phyloP scores from a whole-genome alignment of 2,888 invertebrate species.

The Polydrusus pterygomalis region DNA sequence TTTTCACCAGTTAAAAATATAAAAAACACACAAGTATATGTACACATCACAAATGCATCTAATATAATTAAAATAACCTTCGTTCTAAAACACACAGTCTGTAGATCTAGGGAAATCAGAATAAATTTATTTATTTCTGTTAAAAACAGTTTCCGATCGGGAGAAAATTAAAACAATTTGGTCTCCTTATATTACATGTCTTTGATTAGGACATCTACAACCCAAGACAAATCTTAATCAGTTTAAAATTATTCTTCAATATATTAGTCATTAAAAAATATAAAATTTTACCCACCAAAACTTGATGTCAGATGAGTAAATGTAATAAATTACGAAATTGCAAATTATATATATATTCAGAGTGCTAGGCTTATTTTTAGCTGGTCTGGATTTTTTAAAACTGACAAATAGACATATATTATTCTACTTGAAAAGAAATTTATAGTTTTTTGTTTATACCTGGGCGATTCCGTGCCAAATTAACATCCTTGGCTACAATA shows the following conservation, averaged over 20 bases:
- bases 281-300: constrained; percentile 11
- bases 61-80: no score
- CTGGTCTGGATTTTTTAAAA: constrained; percentile 1
- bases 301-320: background rate
- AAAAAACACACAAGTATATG: no score
- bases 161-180: no score
- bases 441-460: constrained; percentile 14
- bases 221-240: no score
- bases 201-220: no score
- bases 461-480: background rate
- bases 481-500: background rate
- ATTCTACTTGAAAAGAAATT: constrained; percentile 5
- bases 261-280: background rate
- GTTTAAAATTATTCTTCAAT: background rate
- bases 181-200: no score
- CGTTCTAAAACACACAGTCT: no score
- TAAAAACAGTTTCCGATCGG: no score
- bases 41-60: no score
- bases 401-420: constrained; percentile 7
- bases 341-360: constrained; percentile 3
- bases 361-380: constrained; percentile 2
- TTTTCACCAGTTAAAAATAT: no score
- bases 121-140: no score
- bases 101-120: no score
- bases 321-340: constrained; percentile 15